Evolutionary conservation across 2,113 vertebrate species (phyloP), one percentile per base, ranked within the genome.

Genomic region (Hiodon tergisus): DNA sequence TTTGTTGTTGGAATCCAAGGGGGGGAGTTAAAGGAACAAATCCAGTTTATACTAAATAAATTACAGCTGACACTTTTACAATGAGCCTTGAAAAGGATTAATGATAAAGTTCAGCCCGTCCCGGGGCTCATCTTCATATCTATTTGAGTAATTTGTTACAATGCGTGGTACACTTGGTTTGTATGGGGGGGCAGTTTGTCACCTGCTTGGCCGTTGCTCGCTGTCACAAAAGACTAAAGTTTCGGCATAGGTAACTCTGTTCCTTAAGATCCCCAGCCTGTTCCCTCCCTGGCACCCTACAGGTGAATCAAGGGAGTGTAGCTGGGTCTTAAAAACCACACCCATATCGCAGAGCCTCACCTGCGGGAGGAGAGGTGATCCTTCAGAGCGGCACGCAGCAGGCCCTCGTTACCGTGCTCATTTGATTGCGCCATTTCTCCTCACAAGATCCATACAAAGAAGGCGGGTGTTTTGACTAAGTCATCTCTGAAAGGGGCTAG

Each of bases 381-480:
- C 81, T 54, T 60, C 4, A 31, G 31, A 31, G 61, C 80, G 81
- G 82, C 84, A 84, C 76, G 85, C 90, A 91, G 88, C 84, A 90
- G 90, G 87, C 87, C 88, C 80, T 80, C 83, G 88, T 90, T 90
- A 88, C 81, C 85, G 84, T 86, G 87, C 79, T 81, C 70, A 78
- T 87, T 85, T 82, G 83, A 87, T 86, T 87, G 75, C 78, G 83
- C 76, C 84, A 69, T 76, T 61, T 76, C 77, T 73, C 67, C 51
- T 16, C 50, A 57, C 77, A 78, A 63, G 84, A 80, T 81, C 83
- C 76, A 75, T 86, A 86, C 79, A 52, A 87, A 84, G 87, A 81
- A 83, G 77, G 79, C 59, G 66, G 74, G 87, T 90, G 88, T 90
- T 91, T 89, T 92, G 90, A 92, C 90, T 89, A 86, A 85, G 83